Percentiles rank a stretch among this genome's conserved stretches.
phyloP scores from a whole-genome alignment of 2,888 invertebrate genomes.

The Cantharis nigra region DNA sequence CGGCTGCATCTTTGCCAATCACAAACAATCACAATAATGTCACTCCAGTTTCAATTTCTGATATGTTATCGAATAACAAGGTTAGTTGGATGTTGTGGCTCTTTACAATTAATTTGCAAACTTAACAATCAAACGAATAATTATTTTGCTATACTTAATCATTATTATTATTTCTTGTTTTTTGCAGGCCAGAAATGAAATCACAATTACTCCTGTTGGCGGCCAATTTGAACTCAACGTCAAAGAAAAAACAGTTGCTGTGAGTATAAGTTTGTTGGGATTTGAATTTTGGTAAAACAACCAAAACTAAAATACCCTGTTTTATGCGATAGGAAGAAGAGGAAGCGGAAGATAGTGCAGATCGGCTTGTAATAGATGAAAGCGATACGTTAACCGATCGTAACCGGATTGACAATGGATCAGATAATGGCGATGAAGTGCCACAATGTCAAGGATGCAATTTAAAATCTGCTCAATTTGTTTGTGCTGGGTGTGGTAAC shows the following conservation, averaged over 20 bases:
- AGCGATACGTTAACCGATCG: slow-evolving; percentile 56
- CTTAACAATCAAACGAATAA: background rate
- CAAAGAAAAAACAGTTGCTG: slow-evolving; percentile 18
- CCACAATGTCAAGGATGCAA: slow-evolving; percentile 88
- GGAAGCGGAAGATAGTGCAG: slow-evolving; percentile 68
- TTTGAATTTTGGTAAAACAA: background rate
- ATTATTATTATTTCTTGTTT: slow-evolving; percentile 10
- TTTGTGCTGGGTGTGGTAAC: slow-evolving; percentile 88
- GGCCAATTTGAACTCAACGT: slow-evolving; percentile 46
- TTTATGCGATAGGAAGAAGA: slow-evolving; percentile 48
- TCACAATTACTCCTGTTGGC: slow-evolving; percentile 64
- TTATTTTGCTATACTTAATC: background rate
- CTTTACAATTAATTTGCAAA: background rate
- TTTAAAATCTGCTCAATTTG: slow-evolving; percentile 79
- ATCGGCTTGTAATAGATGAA: slow-evolving; percentile 65
- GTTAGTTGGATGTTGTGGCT: slow-evolving; percentile 41
- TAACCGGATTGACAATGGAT: slow-evolving; percentile 48
- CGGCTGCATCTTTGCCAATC: slow-evolving; percentile 18
- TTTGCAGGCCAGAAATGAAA: slow-evolving; percentile 62
- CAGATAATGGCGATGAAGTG: slow-evolving; percentile 58
- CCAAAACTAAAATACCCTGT: background rate
- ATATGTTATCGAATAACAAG: slow-evolving; percentile 54
- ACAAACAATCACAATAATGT: slow-evolving; percentile 32
- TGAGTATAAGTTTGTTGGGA: slow-evolving; percentile 3
- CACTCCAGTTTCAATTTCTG: slow-evolving; percentile 51